Base-by-base conservation (phyloP, 2,888 invertebrate species). In the Ischnura elegans region DNA sequence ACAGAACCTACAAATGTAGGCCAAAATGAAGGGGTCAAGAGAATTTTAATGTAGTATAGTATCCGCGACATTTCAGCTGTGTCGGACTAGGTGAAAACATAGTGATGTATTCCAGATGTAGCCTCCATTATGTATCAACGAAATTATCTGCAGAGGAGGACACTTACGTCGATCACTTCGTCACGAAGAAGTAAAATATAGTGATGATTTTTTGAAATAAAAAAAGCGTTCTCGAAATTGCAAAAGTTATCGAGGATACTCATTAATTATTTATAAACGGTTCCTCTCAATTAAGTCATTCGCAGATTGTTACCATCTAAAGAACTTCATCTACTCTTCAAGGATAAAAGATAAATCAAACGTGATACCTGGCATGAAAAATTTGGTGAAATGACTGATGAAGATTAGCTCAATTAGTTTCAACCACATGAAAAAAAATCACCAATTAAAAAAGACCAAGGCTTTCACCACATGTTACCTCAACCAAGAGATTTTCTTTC, bases 391-490 rank as follows among this genome's bases (percentile, higher is more conserved):
- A 76, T 76, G 76, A 76, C 29, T 36, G 2, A 36, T 3, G 13
- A 16, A 6, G 16, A n/a, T 76, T 36, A 13, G 36, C 76, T 76
- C 13, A 76, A 6, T n/a, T 76, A 13, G 13, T 76, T 76, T 76
- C 76, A 36, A 29, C 76, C 36, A 36, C 29, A 8, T 76, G 4
- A 36, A 36, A 36, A 36, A 36, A 36, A 36, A 36, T 76, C 29
- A 76, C 76, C 76, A 36, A 76, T 76, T 76, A 8, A 76, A 13
- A 10, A 76, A 29, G 36, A 76, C 29, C 36, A 5, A 76, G 29
- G 36, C 76, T 76, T 76, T 76, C 76, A 76, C 76, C 76, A 76
- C 61, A 6, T 61, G n/a, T n/a, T 76, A 16, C 76, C 76, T 25
- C 76, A 76, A 76, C 76, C 76, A 16, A 36, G 36, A 19, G 19